A percentile compares a stretch with the other conserved stretches of the same genome.
Conservation (phyloP, 2,797 vertebrate species). For the Arctocebus calabarensis region DNA sequence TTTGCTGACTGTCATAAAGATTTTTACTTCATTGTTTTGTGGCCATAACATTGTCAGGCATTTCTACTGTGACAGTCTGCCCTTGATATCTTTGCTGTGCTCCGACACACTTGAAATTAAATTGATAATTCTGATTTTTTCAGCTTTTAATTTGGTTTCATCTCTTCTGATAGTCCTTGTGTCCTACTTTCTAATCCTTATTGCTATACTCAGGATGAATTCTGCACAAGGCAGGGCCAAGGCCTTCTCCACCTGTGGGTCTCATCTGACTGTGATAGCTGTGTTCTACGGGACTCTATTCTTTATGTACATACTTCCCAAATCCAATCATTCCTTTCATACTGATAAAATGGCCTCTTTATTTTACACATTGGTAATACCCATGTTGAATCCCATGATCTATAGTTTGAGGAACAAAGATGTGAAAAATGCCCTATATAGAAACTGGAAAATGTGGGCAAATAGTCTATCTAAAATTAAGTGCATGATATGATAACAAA, state of each 20-base stretch:
- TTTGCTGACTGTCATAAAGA: neutral
- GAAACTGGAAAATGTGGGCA: neutral
- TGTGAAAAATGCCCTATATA: neutral
- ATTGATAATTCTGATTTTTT: constrained; percentile 38
- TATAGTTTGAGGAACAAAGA: constrained; percentile 67
- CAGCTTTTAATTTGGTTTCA: constrained; percentile 49
- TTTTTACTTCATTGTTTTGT: constrained; percentile 58
- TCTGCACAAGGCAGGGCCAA: constrained; percentile 40
- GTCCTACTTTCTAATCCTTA: constrained; percentile 20
- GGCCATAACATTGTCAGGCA: constrained; percentile 40
- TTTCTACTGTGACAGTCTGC: constrained; percentile 68
- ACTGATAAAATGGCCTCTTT: constrained; percentile 62
- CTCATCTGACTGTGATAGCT: neutral
- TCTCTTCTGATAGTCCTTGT: constrained; percentile 34
- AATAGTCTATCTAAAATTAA: neutral
- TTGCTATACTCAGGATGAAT: neutral
- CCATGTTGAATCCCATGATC: constrained; percentile 65
- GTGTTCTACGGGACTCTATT: neutral
- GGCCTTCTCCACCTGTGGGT: constrained; percentile 54
- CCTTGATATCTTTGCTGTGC: constrained; percentile 56
- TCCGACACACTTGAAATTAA: constrained; percentile 37
- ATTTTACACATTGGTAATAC: constrained; percentile 64
- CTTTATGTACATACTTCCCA: constrained; percentile 55
- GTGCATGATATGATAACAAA: neutral
- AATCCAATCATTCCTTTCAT: constrained; percentile 43